Conservation (phyloP, 2,888 invertebrate genomes). For the Drosophila mayaguana region DNA sequence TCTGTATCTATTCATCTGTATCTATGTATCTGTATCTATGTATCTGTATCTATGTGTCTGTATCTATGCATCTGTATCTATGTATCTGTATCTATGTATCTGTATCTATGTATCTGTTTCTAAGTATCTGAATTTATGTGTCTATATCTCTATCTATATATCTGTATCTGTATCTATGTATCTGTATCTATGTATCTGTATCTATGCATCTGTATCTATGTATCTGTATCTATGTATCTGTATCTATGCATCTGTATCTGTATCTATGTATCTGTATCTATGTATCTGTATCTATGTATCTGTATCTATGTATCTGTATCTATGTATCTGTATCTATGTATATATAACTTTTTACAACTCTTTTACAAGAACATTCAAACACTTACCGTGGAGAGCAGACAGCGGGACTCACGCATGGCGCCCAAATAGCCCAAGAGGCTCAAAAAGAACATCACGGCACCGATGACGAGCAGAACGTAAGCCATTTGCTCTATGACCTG, state of each 20-base stretch:
- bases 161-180: too few relatives aligned
- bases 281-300: background rate
- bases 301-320: background rate
- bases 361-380: background rate
- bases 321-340: background rate
- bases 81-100: background rate
- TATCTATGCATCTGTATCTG: background rate
- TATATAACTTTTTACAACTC: too few relatives aligned
- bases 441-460: constrained; percentile 89
- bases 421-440: constrained; percentile 91
- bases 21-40: too few relatives aligned
- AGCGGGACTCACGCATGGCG: constrained; percentile 89
- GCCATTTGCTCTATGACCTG: constrained; percentile 89
- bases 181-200: too few relatives aligned
- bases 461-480: constrained; percentile 89
- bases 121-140: background rate
- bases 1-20: too few relatives aligned
- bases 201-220: background rate
- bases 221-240: background rate
- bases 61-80: background rate
- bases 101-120: background rate
- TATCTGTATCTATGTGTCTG: background rate
- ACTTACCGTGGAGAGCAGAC: constrained; percentile 89
- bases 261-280: background rate
- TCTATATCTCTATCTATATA: background rate